These are phyloP conservation scores for Coelopa frigida DNA, from an alignment of 1,140 invertebrate species.

Conservation along the genomic window DNA sequence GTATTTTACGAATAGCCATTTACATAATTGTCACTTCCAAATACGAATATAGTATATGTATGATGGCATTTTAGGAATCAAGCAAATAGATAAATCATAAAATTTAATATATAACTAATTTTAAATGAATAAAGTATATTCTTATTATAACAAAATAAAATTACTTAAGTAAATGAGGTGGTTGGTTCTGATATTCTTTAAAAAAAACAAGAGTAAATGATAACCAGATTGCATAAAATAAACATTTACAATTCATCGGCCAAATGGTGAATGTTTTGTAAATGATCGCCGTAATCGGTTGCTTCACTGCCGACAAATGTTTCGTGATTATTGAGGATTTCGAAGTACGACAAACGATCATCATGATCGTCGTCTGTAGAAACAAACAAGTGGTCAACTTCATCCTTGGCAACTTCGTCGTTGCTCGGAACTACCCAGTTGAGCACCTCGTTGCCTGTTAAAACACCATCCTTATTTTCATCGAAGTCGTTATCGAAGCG, in stretches of 20 bases:
- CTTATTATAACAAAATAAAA: too few relatives aligned
- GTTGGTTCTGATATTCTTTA: too few relatives aligned
- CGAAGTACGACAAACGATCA: slow-evolving; percentile 70
- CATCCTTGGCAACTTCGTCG: slow-evolving; percentile 80
- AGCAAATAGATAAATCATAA: too few relatives aligned
- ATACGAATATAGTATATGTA: too few relatives aligned
- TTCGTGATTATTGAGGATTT: slow-evolving; percentile 84
- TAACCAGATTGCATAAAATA: too few relatives aligned
- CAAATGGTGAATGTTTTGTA: slow-evolving; percentile 70
- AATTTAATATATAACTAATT: too few relatives aligned
- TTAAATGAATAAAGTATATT: too few relatives aligned
- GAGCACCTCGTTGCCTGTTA: slow-evolving; percentile 73
- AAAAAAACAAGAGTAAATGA: background rate
- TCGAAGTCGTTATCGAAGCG: slow-evolving; percentile 89
- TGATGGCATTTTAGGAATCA: too few relatives aligned
- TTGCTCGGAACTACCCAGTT: slow-evolving; percentile 90
- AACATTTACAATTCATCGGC: slow-evolving; percentile 68
- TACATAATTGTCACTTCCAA: too few relatives aligned
- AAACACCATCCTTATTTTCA: slow-evolving; percentile 73
- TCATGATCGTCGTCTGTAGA: slow-evolving; percentile 86
- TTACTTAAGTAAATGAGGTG: too few relatives aligned
- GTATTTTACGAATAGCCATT: too few relatives aligned
- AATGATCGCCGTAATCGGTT: slow-evolving; percentile 89
- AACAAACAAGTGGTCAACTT: slow-evolving; percentile 85
- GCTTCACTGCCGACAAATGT: slow-evolving; percentile 94